Conservation (phyloP, 2,888 invertebrate genomes). For the Leucophenga maculata region DNA sequence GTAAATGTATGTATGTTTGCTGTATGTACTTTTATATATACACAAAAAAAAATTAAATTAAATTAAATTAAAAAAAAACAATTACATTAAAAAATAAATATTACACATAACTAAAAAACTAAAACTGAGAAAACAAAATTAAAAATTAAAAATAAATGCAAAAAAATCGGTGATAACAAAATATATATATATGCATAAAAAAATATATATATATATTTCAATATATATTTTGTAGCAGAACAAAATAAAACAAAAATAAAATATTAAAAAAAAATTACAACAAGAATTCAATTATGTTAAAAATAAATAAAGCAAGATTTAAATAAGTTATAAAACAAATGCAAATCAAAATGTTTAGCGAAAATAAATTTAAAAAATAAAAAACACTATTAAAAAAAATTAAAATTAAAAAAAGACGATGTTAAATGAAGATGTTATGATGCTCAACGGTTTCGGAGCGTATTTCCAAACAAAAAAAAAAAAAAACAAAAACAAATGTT, state of each 20-base stretch:
- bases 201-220: constrained; percentile 34
- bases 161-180: constrained; percentile 29
- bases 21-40: background rate
- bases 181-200: constrained; percentile 35
- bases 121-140: constrained; percentile 1
- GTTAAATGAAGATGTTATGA: constrained; percentile 31
- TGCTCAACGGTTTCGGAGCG: constrained; percentile 72
- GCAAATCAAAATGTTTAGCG: constrained; percentile 36
- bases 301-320: constrained; percentile 26
- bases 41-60: constrained; percentile 3
- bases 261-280: constrained; percentile 27
- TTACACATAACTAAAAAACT: constrained; percentile 11
- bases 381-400: constrained; percentile 37
- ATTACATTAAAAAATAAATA: constrained; percentile 28
- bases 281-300: constrained; percentile 57
- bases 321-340: constrained; percentile 37
- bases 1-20: background rate
- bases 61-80: constrained; percentile 27
- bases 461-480: constrained; percentile 61
- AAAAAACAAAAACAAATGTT: background rate
- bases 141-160: background rate
- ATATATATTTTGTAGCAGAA: constrained; percentile 45
- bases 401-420: constrained; percentile 43
- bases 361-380: constrained; percentile 45
- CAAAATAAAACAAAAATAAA: constrained; percentile 20